Percentiles rank a stretch among this genome's conserved stretches.
These are phyloP conservation scores for Syngnathus scovelli DNA, from an alignment of 2,113 vertebrate genomes.

Conservation along the genomic window DNA sequence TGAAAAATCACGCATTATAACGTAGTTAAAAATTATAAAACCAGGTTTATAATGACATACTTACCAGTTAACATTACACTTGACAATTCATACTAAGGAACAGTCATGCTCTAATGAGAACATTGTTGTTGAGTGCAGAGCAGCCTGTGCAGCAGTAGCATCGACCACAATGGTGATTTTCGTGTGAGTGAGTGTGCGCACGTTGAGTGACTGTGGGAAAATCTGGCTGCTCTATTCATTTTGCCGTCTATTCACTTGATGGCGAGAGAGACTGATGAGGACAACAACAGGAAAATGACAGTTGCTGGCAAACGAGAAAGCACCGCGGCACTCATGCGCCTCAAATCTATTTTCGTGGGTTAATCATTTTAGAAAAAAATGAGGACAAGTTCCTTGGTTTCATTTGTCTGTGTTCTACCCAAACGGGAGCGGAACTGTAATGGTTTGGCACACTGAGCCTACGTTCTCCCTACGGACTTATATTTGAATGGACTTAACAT, in stretches of 20 bases:
- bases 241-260: slow-evolving; percentile 89
- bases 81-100: slow-evolving; percentile 81
- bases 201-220: slow-evolving; percentile 99
- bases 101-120: slow-evolving; percentile 89
- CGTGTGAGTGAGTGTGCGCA: slow-evolving; percentile 79
- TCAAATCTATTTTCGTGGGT: slow-evolving; percentile 85
- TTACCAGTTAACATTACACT: slow-evolving; percentile 73
- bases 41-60: not conserved
- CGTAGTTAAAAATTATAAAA: not conserved
- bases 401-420: slow-evolving; percentile 57
- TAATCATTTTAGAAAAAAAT: slow-evolving; percentile 84
- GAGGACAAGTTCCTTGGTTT: slow-evolving; percentile 85
- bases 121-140: slow-evolving; percentile 90
- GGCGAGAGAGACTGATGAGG: slow-evolving; percentile 96
- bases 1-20: not conserved
- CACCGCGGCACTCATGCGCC: slow-evolving; percentile 78
- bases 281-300: slow-evolving; percentile 93
- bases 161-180: slow-evolving; percentile 80
- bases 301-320: slow-evolving; percentile 88
- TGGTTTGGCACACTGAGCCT: slow-evolving; percentile 80
- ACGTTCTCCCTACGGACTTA: slow-evolving; percentile 70
- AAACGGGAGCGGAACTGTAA: slow-evolving; percentile 88
- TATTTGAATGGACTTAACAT: too few relatives aligned
- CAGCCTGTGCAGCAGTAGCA: slow-evolving; percentile 63
- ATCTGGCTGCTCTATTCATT: slow-evolving; percentile 99